Evolutionary conservation across 2,113 vertebrate species (phyloP).

Genomic region (Procapra przewalskii): DNA sequence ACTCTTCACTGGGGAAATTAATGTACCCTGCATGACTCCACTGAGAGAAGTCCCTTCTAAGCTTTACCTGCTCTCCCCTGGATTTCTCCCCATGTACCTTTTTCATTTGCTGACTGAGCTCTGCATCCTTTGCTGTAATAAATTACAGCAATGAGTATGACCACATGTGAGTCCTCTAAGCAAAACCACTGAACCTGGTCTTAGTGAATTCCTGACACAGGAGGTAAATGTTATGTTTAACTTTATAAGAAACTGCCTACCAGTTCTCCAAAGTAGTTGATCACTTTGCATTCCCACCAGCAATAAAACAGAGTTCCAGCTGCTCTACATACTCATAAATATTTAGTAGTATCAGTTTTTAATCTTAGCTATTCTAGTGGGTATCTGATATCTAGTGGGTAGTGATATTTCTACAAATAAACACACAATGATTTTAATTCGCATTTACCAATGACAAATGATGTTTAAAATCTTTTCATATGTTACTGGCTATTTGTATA

Average conservation of each 20-base stretch:
- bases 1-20: not conserved
- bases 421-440: not conserved
- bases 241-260: not conserved
- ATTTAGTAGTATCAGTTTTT: not conserved
- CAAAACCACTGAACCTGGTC: not conserved
- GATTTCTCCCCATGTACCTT: not conserved
- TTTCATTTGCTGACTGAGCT: not conserved
- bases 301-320: not conserved
- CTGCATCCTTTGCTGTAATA: not conserved
- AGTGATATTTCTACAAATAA: not conserved
- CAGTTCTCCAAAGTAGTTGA: not conserved
- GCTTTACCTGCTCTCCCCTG: not conserved
- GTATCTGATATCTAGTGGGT: not conserved
- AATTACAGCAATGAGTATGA: not conserved
- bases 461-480: not conserved
- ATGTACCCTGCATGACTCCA: not conserved
- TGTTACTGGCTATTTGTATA: not conserved
- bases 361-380: not conserved
- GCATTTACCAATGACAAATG: not conserved
- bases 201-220: not conserved
- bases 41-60: not conserved
- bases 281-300: not conserved
- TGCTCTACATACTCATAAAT: not conserved
- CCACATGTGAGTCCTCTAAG: not conserved
- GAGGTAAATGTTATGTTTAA: not conserved